Percentiles rank a stretch among this genome's conserved stretches.
phyloP scores from a whole-genome alignment of 2,888 invertebrate genomes.

The Priocnemis perturbator region DNA sequence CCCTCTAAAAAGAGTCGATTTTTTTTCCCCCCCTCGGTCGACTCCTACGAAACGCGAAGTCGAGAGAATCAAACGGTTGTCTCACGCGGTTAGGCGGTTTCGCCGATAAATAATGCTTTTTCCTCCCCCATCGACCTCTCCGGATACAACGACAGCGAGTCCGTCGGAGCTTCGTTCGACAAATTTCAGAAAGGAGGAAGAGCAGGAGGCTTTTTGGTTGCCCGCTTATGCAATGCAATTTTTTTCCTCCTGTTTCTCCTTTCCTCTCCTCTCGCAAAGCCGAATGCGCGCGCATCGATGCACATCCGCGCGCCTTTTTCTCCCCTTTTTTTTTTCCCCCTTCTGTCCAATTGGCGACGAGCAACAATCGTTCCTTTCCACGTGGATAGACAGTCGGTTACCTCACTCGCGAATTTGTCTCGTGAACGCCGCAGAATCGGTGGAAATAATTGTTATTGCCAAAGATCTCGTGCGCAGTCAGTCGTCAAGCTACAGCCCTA shows the following conservation, averaged over 20 bases:
- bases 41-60: too few relatives aligned
- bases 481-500: constrained; percentile 15
- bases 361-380: constrained; percentile 28
- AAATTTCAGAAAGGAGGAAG: neutral
- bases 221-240: neutral
- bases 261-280: too few relatives aligned
- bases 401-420: constrained; percentile 40
- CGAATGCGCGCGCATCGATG: constrained; percentile 21
- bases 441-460: constrained; percentile 39
- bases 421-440: constrained; percentile 23
- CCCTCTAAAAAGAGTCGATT: too few relatives aligned
- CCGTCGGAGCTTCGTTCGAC: neutral
- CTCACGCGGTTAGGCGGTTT: too few relatives aligned
- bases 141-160: neutral
- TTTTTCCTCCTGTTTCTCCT: neutral
- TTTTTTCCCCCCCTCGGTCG: too few relatives aligned
- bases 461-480: constrained; percentile 39
- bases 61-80: too few relatives aligned
- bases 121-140: neutral
- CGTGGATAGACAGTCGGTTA: constrained; percentile 30
- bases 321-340: neutral
- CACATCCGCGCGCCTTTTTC: constrained; percentile 17
- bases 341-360: constrained; percentile 11
- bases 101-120: too few relatives aligned
- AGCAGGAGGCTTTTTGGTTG: constrained; percentile 22